phyloP scores from a whole-genome alignment of 37 sponge, comb jelly and placozoan species.

The Oscarella lobularis region DNA sequence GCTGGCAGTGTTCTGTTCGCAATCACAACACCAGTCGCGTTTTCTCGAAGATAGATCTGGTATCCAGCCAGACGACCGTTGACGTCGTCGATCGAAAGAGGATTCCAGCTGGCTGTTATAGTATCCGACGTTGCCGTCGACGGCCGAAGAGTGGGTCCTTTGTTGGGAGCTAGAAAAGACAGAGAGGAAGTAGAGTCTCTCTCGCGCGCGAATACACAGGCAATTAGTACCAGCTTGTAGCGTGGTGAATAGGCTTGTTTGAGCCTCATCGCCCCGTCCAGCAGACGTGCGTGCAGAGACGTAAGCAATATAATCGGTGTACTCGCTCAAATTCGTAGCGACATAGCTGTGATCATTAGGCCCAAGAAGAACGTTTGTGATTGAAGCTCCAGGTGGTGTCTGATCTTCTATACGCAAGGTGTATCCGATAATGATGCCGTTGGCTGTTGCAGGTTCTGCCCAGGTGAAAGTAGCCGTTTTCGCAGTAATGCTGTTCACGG shows the following conservation, averaged over 20 bases:
- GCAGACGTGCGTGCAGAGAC: not conserved
- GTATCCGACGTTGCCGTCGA: not conserved
- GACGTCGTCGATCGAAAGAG: not conserved
- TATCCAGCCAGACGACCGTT: not conserved
- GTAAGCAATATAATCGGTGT: not conserved
- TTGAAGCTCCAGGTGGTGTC: too few species aligned
- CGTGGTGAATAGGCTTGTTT: not conserved
- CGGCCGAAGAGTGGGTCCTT: not conserved
- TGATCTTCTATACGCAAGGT: not conserved
- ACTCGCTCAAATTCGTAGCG: not conserved
- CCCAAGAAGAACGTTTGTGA: too few species aligned
- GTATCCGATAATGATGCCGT: not conserved
- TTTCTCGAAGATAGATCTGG: too few species aligned
- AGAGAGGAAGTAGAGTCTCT: too few species aligned
- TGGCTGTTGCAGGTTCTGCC: not conserved
- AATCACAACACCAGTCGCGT: too few species aligned
- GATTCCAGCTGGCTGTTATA: not conserved
- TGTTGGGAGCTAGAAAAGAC: not conserved
- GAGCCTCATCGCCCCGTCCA: too few species aligned
- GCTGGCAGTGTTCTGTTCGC: too few species aligned
- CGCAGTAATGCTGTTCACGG: not conserved
- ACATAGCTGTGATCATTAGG: not conserved
- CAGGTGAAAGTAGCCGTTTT: not conserved
- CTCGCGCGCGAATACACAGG: too few species aligned
- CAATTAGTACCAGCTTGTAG: not conserved